phyloP scores from a whole-genome alignment of 2,113 vertebrate genomes.

The Leucoraja erinaceus region DNA sequence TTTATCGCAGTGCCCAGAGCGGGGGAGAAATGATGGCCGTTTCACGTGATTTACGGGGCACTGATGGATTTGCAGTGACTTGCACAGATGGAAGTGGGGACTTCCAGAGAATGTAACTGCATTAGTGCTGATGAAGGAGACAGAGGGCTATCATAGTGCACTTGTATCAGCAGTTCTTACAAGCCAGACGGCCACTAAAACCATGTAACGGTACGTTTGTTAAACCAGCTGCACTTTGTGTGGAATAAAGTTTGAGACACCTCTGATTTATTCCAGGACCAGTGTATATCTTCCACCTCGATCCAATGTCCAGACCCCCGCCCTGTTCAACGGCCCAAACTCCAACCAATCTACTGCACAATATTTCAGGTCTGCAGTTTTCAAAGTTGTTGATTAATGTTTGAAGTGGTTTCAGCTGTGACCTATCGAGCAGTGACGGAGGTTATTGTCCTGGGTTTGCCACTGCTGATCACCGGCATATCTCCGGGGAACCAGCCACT shows the following conservation, averaged over 20 bases:
- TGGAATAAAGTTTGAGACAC: not conserved
- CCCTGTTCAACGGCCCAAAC: not conserved
- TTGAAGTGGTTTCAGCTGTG: not conserved
- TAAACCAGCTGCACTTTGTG: conserved; percentile 24
- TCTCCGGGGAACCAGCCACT: too few relatives aligned
- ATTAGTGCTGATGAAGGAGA: not conserved
- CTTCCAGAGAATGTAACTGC: not conserved
- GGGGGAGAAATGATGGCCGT: not conserved
- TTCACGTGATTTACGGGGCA: not conserved
- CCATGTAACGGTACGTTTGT: not conserved
- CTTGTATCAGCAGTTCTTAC: conserved; percentile 3
- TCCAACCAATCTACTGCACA: not conserved
- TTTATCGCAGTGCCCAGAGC: not conserved
- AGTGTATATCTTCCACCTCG: not conserved
- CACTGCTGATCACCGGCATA: too few relatives aligned
- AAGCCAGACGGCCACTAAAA: not conserved
- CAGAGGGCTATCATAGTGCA: not conserved
- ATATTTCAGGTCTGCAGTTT: not conserved
- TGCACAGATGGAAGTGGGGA: not conserved
- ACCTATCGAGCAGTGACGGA: not conserved
- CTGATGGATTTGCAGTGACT: not conserved
- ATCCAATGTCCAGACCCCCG: not conserved
- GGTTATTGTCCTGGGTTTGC: not conserved
- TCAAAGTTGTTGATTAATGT: not conserved
- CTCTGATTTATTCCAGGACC: not conserved